A percentile compares a stretch with the other conserved stretches of the same genome.
phyloP scores from a whole-genome alignment of 2,797 vertebrate species.

The Oreortyx pictus region DNA sequence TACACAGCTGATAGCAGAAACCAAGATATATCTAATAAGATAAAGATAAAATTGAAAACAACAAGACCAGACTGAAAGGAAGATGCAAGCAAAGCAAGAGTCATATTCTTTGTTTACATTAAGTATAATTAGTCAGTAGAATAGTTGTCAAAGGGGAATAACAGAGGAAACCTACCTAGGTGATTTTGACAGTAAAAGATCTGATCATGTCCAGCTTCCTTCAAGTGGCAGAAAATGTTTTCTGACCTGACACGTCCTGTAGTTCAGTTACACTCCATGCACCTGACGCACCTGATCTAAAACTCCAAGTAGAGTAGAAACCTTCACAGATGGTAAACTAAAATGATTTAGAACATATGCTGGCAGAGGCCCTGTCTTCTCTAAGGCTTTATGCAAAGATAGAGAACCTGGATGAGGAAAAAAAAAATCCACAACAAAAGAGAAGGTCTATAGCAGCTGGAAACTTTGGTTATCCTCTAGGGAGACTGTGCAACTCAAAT shows the following conservation, averaged over 20 bases:
- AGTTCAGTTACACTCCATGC: not conserved
- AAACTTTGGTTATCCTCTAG: not conserved
- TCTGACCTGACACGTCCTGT: not conserved
- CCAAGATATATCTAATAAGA: not conserved
- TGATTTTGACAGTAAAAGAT: not conserved
- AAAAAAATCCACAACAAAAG: not conserved
- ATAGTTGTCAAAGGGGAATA: not conserved
- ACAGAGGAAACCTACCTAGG: not conserved
- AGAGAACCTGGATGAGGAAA: not conserved
- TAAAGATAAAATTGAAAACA: not conserved
- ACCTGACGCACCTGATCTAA: not conserved
- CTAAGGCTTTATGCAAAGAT: not conserved
- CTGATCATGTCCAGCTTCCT: not conserved
- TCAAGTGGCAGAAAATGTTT: not conserved
- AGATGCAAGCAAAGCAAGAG: not conserved
- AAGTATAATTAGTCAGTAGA: not conserved
- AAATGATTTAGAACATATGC: not conserved
- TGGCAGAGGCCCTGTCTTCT: not conserved
- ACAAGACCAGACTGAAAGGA: not conserved
- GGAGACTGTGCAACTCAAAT: not conserved
- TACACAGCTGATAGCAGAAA: not conserved
- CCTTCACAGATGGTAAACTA: not conserved
- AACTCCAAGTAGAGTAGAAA: not conserved
- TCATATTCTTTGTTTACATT: not conserved
- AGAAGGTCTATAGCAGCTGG: not conserved